Base-by-base conservation (phyloP, 53 echinoderm and acorn worm genomes). In the Crossaster papposus region DNA sequence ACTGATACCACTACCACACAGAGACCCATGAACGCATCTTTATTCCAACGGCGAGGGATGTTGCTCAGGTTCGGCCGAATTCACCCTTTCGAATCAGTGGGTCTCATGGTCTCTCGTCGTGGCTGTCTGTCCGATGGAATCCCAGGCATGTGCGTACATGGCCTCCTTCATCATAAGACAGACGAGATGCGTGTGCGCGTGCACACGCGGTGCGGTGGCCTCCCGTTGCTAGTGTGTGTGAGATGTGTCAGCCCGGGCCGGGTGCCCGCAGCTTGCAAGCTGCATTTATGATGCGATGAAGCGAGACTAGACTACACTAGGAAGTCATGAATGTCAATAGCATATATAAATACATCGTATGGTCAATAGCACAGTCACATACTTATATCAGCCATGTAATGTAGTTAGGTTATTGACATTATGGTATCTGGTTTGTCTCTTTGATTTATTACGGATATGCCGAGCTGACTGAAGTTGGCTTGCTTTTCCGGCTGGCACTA, bases 321-420 rank as follows among this genome's bases (percentile, higher is more conserved):
- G 14, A 30, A 54, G 54, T 86, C 53, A 54, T 75, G 75, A 75
- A 75, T 86, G 86, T 71, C 86, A 86, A 29, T 30, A 52, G 71
- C 52, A 30, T 36, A 50, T 86, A 86, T 36, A 35, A 33, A 54
- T 72, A 72, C 72, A 76, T 55, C 35, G 30, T 31, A 4, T 36
- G 30, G 31, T 4, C 18, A 3, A 22, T 24, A 3, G 75, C 86
- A 86, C 76, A 26, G 34, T 55, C 33, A 36, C 36, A 86, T 17
- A 58, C 70, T 23, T 18, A 74, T 17, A 58, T 18, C 58, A 58
- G 58, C 12, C 15, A 5, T 13, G 75, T 17, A 74, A 14, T 32
- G 75, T 54, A 32, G 72, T 80, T 54, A 22, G 86, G 74, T 63
- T 86, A 76, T 51, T 74, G 86, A 86, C 86, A 86, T 58, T 74